A percentile compares a stretch with the other conserved stretches of the same genome.
Conservation (phyloP, 1,140 invertebrate species). For the Globodera ellingtonae region DNA sequence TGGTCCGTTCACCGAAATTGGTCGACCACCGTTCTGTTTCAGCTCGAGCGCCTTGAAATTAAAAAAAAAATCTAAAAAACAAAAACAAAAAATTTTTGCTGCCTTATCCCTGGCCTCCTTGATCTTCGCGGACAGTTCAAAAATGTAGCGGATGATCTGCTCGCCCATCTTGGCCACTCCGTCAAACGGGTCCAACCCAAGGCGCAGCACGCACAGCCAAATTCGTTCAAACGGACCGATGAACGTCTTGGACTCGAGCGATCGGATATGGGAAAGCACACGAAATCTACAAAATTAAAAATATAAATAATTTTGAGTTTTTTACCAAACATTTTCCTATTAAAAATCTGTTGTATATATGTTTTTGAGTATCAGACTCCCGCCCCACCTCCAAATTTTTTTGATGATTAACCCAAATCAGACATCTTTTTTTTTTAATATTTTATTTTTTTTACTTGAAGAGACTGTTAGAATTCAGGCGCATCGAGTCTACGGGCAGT, state of each 20-base stretch:
- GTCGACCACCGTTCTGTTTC: slow-evolving; percentile 8
- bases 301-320: no score
- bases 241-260: slow-evolving; percentile 58
- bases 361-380: no score
- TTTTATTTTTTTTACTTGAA: slow-evolving; percentile 24
- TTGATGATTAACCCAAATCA: no score
- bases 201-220: slow-evolving; percentile 56
- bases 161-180: slow-evolving; percentile 49
- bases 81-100: background rate
- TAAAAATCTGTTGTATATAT: no score
- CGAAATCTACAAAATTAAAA: slow-evolving; percentile 25
- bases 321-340: no score
- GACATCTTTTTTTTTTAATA: no score
- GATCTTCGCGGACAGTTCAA: slow-evolving; percentile 21
- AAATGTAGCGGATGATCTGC: slow-evolving; percentile 23
- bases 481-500: background rate
- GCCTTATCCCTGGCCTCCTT: slow-evolving; percentile 16
- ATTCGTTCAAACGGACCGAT: slow-evolving; percentile 59
- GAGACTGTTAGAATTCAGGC: background rate
- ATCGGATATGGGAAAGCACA: slow-evolving; percentile 41
- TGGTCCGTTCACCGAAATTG: slow-evolving; percentile 14
- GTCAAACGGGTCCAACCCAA: slow-evolving; percentile 56
- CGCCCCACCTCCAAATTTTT: no score
- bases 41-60: slow-evolving; percentile 9
- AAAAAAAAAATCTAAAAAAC: no score